Evolutionary conservation across 2,797 vertebrate species (phyloP).

Genomic region (Kryptolebias ocellatus): DNA sequence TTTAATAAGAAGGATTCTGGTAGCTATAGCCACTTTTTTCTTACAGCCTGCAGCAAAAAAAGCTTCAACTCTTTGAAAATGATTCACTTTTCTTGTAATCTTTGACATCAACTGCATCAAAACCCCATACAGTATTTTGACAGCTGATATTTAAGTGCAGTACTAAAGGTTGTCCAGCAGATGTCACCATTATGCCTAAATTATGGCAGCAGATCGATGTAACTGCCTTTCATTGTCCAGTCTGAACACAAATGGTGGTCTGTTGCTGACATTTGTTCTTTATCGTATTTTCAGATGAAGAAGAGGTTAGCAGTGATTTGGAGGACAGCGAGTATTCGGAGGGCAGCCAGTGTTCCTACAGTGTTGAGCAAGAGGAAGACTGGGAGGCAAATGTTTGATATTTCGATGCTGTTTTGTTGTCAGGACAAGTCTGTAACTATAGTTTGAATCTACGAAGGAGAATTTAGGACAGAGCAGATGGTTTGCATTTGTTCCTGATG

Average conservation of each 20-base stretch:
- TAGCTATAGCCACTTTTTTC: no score
- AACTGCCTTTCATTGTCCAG: no score
- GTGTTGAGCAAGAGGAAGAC: constrained; percentile 58
- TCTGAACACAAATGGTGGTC: fast-evolving
- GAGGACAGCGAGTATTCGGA: constrained; percentile 51
- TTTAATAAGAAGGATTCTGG: no score
- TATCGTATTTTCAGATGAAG: constrained; percentile 41
- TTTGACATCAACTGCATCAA: no score
- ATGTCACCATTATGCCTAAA: neutral
- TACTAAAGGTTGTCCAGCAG: constrained; percentile 8
- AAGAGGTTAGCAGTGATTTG: neutral
- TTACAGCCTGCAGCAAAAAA: no score
- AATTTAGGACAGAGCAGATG: neutral
- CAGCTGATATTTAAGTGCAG: neutral
- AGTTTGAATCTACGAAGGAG: neutral
- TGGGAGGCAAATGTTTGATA: constrained; percentile 69
- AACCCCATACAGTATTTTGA: neutral
- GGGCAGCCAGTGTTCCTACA: neutral
- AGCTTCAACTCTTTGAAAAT: no score
- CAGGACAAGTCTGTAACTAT: constrained; percentile 11
- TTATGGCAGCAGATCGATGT: no score
- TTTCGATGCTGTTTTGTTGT: constrained; percentile 11
- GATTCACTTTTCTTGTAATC: no score
- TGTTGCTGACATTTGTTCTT: neutral
- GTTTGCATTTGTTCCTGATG: neutral